Evolutionary conservation across 1,140 invertebrate species (phyloP), one percentile per base, ranked within the genome.

Genomic region (Panagrolaimus sp.): DNA sequence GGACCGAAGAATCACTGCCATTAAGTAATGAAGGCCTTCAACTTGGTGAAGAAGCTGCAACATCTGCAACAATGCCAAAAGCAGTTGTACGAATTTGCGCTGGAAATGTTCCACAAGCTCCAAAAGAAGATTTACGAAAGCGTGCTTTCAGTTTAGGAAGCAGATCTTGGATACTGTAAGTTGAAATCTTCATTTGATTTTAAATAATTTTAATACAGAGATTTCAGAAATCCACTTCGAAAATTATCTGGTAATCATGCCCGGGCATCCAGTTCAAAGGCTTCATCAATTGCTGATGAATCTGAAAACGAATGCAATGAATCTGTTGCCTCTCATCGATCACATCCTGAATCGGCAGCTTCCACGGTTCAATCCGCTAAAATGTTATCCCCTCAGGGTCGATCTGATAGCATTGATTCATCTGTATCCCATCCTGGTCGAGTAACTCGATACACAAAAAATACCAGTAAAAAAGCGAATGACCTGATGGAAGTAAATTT

Each of bases 401-500:
- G 52, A 12, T n/a, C 52, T 1, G 52, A 58, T 58, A 21, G 15
- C 17, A 58, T 58, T 21, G 52, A 58, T 58, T 58, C 52, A 58
- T 52, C 48, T 7, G 48, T 24, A 0, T 52, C 48, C 0, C 52
- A 58, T 28, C 52, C 52, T 12, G 62, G 14, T 24, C 46, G 3
- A 45, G 21, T n/a, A 21, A 62, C 21, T 24, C 45, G 10, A 67
- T 55, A 38, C 15, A 47, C 12, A 12, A 38, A 21, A 43, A 69
- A 12, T 9, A 55, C 38, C 17, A 17, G 66, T 52, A 67, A 52
- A 67, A 67, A 32, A 46, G 26, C 46, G 5, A 28, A 72, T 17
- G 70, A 71, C 24, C 66, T 71, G 43, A 46, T 71, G 10, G 70
- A 71, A 48, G 28, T 71, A 24, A 65, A 71, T 43, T 71, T 71